Evolutionary conservation across 2,888 invertebrate species (phyloP).

Genomic region (Phengaris alcon): DNA sequence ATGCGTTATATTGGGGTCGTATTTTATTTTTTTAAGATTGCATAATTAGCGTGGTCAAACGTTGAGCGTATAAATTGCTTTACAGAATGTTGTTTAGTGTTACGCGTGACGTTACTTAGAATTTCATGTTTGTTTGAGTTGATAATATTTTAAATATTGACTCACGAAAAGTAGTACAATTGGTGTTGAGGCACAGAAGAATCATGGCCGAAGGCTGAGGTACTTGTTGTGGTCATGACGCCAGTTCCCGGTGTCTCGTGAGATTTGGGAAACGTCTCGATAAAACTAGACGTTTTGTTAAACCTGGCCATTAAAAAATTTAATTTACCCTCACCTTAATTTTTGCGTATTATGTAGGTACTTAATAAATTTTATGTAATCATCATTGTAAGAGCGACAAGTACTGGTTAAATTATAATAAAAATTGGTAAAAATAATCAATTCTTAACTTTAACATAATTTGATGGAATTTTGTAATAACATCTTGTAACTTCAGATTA

Average conservation of each 20-base stretch:
- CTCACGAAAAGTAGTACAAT: conserved; percentile 4
- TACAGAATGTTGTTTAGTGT: conserved; percentile 13
- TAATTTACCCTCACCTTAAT: not conserved
- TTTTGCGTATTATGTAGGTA: too few relatives aligned
- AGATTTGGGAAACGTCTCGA: conserved; percentile 4
- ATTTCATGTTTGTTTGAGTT: conserved; percentile 1
- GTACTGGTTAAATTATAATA: not conserved
- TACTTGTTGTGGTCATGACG: not conserved
- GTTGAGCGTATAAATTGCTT: not conserved
- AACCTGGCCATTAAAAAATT: not conserved
- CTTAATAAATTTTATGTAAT: too few relatives aligned
- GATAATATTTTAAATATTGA: conserved; percentile 17
- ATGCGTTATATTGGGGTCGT: conserved; percentile 9
- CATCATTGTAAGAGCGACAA: too few relatives aligned
- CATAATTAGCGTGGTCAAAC: conserved; percentile 13
- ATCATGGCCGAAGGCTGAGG: conserved; percentile 8
- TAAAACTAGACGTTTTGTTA: not conserved
- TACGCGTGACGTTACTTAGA: conserved; percentile 1
- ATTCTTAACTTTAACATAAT: too few relatives aligned
- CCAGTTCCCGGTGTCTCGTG: not conserved
- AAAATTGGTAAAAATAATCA: too few relatives aligned
- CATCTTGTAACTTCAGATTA: too few relatives aligned
- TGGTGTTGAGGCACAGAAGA: not conserved
- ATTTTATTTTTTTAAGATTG: conserved; percentile 19
- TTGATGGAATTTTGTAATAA: too few relatives aligned